Evolutionary conservation across 2,888 invertebrate genomes (phyloP), one percentile per base, ranked within the genome.

Genomic region (Agrochola litura): DNA sequence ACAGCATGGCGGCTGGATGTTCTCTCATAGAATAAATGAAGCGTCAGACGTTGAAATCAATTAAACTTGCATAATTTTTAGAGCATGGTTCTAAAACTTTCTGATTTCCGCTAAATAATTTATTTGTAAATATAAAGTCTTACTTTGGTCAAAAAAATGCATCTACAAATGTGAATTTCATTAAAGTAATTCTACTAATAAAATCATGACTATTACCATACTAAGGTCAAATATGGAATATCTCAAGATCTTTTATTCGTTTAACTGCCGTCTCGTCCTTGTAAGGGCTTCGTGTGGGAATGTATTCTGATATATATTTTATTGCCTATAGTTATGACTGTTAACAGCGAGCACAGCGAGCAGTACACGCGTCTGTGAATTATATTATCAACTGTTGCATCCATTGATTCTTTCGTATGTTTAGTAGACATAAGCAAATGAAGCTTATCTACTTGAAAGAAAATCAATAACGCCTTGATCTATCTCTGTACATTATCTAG

Each of bases 1-100:
- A 93, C 92, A 90, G 91, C 89, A 89, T 69, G 76, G 80, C 71
- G 93, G 92, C 90, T 92, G 89, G 89, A 91, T 90, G 92, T 93
- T 90, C 64, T 77, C 70, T 63, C 91, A 92, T 83, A 92, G 91
- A 92, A 69, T 90, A 90, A 80, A 79, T 14, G 52, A 49, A 71
- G 61, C 69, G 30, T 63, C 76, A 81, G 73, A 73, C 49, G 60
- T 73, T 73, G 65, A 77, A 79, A 73, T 78, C 25, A 66, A 79
- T 74, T 67, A 82, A 65, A 54, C 30, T 25, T 30, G 60, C n/a
- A 79, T 56, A 41, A 49, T 52, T 81, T 78, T 70, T 37, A 10
- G 14, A 52, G 43, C 37, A 14, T 4, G 10, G 12, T 66, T 67
- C 16, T 22, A 3, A 25, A 12, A 61, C 10, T 14, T 4, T 37